phyloP scores from a whole-genome alignment of 2,888 invertebrate genomes.

The Nudaria mundana region DNA sequence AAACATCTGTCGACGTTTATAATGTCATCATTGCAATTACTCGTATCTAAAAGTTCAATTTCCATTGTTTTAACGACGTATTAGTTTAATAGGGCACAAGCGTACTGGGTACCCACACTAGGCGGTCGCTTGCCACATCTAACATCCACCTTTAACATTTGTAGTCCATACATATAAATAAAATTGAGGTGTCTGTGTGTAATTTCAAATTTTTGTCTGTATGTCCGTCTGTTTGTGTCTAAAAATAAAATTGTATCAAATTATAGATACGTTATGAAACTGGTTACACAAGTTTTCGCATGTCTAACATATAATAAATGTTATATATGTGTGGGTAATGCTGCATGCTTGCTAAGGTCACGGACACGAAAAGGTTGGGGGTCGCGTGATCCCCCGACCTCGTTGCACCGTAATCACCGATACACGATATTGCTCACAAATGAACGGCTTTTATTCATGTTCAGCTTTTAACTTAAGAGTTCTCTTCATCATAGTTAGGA shows the following conservation, averaged over 20 bases:
- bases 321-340: slow-evolving; percentile 12
- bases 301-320: neutral
- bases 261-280: slow-evolving; percentile 13
- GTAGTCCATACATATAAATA: no score
- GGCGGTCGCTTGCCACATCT: neutral
- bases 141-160: slow-evolving; percentile 7
- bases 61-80: neutral
- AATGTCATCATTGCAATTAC: no score
- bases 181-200: no score
- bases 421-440: slow-evolving; percentile 33
- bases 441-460: slow-evolving; percentile 22
- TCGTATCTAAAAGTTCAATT: no score
- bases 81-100: slow-evolving; percentile 1
- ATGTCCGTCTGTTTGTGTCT: no score
- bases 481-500: no score
- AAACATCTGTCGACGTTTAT: no score
- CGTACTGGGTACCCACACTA: slow-evolving; percentile 17
- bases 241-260: neutral
- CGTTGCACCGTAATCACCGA: slow-evolving; percentile 36
- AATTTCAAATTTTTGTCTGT: no score
- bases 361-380: slow-evolving; percentile 33
- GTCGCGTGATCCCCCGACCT: slow-evolving; percentile 30
- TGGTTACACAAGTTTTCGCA: slow-evolving; percentile 7
- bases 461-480: no score
- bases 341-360: slow-evolving; percentile 28